Percentiles rank a stretch among this genome's conserved stretches.
phyloP scores from a whole-genome alignment of 2,113 vertebrate genomes.

The Lucifuga dentata region DNA sequence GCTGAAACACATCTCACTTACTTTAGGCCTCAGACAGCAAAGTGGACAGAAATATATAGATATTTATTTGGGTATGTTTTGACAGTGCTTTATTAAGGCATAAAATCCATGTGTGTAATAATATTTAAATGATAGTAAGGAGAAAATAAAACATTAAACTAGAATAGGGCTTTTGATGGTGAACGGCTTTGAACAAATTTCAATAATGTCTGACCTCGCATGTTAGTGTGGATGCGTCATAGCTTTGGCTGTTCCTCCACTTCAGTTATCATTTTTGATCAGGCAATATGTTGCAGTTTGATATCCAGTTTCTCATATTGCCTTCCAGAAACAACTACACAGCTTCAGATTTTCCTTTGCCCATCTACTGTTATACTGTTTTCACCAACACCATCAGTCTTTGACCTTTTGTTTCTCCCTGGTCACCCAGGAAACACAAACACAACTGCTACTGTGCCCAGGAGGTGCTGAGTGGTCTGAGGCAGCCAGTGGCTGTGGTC shows the following conservation, averaged over 20 bases:
- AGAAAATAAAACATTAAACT: too few relatives aligned
- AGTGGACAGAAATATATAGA: background rate
- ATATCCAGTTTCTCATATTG: background rate
- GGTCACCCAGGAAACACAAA: constrained; percentile 94
- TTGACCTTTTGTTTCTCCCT: constrained; percentile 67
- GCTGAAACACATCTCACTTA: constrained; percentile 5
- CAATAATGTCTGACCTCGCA: background rate
- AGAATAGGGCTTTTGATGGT: background rate
- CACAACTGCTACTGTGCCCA: constrained; percentile 98
- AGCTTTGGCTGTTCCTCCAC: constrained; percentile 9
- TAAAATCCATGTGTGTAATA: too few relatives aligned
- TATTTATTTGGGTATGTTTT: constrained; percentile 5
- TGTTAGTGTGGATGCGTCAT: background rate
- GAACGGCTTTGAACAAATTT: background rate
- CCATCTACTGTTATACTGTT: constrained; percentile 32
- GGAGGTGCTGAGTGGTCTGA: constrained; percentile 92
- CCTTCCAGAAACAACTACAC: background rate
- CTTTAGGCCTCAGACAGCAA: constrained; percentile 19
- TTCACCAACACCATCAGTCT: constrained; percentile 29
- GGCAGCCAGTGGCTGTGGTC: constrained; percentile 90
- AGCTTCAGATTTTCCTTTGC: background rate
- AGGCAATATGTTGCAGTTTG: constrained; percentile 41
- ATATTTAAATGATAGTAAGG: too few relatives aligned
- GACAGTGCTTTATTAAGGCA: too few relatives aligned
- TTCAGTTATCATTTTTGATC: constrained; percentile 36